Evolutionary conservation across 2,113 vertebrate species (phyloP).

Genomic region (Eurypyga helias): DNA sequence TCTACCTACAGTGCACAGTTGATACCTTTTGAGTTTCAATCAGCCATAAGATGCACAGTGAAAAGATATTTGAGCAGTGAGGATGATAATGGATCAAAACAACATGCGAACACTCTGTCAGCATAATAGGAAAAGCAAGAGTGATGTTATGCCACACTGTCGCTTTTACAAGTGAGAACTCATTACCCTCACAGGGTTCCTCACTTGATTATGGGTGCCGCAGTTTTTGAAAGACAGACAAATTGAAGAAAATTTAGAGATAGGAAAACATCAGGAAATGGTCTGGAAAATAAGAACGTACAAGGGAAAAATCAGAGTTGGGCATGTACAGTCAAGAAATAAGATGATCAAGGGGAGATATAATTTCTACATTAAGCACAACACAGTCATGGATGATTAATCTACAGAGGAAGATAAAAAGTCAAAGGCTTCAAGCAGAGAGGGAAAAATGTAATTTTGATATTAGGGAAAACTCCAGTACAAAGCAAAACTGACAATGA

Average conservation of each 20-base stretch:
- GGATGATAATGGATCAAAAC: conserved; percentile 23
- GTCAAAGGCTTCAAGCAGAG: not conserved
- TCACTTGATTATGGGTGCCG: not conserved
- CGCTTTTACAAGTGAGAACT: not conserved
- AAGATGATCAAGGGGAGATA: not conserved
- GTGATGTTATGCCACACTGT: not conserved
- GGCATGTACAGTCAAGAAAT: not conserved
- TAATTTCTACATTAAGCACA: conserved; percentile 24
- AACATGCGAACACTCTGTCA: not conserved
- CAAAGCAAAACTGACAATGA: not conserved
- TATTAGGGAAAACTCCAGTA: not conserved
- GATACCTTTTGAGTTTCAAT: not conserved
- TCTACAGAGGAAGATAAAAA: conserved; percentile 5
- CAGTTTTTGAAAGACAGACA: conserved; percentile 13
- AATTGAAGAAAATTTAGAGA: conserved; percentile 6
- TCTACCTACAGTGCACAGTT: not conserved
- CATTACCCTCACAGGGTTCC: not conserved
- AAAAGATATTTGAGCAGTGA: not conserved
- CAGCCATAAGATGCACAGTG: not conserved
- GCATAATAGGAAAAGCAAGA: not conserved
- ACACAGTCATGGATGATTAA: not conserved
- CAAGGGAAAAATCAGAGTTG: not conserved
- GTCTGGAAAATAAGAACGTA: not conserved
- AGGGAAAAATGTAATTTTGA: not conserved
- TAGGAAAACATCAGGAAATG: not conserved